Evolutionary conservation across 2,888 invertebrate genomes (phyloP), one percentile per base, ranked within the genome.

Genomic region (Kuschelorhynchus macadamiae): DNA sequence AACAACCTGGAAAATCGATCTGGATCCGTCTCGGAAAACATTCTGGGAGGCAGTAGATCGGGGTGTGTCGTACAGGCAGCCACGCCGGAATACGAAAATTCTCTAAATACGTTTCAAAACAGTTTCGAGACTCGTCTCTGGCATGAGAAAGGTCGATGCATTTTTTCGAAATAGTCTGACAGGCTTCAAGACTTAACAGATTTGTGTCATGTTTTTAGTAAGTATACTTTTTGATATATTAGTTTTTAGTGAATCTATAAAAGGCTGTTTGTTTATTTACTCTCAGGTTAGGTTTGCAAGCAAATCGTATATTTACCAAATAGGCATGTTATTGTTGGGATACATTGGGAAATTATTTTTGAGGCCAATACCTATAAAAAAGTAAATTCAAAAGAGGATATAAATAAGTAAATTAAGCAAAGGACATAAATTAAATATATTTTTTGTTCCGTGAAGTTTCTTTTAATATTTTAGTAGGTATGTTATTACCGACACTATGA

Each of bases 51-150:
- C 76, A 78, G 78, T 78, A 81, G 61, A 81, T 80, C 73, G 83
- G 83, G 81, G 86, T 83, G 79, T 84, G 83, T 78, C 82, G 81
- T 60, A 61, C 71, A 67, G 73, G 67, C 70, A 20, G 39, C 42
- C 59, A 66, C 62, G 65, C 70, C 57, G 59, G 25, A 44, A 63
- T 44, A 56, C 41, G 56, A 61, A 56, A 14, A 20, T 55, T 49
- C 16, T 55, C 33, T 49, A 33, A 36, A 61, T 61, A 61, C 56
- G 61, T 32, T 61, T 56, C 56, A 50, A 55, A 59, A 66, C 42
- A 42, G 18, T 52, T 62, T 36, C 30, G 25, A 41, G 21, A 20
- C 14, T 39, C 39, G 9, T 49, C 18, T n/a, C n/a, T 30, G 36
- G 11, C 56, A 64, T 64, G 63, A 30, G 30, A 41, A 21, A 64